Percentiles rank a stretch among this genome's conserved stretches.
Evolutionary conservation across 2,888 invertebrate genomes (phyloP).

Genomic region (Eutolmus rufibarbis): DNA sequence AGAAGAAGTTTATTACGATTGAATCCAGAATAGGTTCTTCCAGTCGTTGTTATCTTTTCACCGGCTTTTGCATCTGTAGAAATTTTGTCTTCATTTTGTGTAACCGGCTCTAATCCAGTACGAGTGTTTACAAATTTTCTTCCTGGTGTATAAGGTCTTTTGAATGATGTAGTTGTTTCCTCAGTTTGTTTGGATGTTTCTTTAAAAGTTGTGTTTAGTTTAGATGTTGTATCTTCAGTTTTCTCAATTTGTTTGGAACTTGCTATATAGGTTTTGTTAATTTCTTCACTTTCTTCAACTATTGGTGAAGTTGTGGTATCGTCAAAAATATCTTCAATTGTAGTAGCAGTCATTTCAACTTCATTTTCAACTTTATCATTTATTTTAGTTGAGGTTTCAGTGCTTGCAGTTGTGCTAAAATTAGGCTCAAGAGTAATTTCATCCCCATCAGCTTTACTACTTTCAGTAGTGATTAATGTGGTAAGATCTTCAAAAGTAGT

Average conservation of each 20-base stretch:
- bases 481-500: background rate
- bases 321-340: background rate
- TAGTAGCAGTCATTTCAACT: background rate
- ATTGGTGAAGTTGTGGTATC: background rate
- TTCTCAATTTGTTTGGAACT: background rate
- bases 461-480: background rate
- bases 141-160: background rate
- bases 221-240: background rate
- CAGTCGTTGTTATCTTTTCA: background rate
- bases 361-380: background rate
- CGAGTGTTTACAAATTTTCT: background rate
- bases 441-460: background rate
- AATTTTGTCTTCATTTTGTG: background rate
- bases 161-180: background rate
- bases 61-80: background rate
- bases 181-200: background rate
- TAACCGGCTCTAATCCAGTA: background rate
- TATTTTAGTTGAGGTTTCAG: background rate
- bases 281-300: background rate
- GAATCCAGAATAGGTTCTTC: background rate
- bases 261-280: background rate
- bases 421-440: background rate
- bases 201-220: background rate
- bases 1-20: background rate
- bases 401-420: background rate